phyloP scores from a whole-genome alignment of 2,888 invertebrate genomes.

The Octodonta nipae region DNA sequence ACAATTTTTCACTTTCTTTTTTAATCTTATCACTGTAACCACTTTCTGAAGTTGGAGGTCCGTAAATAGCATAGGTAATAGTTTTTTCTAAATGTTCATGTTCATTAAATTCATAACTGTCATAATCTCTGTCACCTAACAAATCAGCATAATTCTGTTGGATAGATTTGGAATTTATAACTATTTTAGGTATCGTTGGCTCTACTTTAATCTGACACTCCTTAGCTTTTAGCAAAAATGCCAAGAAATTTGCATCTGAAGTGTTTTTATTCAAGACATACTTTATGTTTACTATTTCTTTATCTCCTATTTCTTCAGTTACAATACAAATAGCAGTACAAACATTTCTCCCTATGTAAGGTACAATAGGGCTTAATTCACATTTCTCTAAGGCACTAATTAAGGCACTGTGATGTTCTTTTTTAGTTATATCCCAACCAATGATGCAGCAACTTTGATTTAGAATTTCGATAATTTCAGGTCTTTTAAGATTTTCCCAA shows the following conservation, averaged over 20 bases:
- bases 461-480: neutral
- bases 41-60: slow-evolving; percentile 35
- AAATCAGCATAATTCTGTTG: slow-evolving; percentile 40
- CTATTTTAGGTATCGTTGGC: too few relatives aligned
- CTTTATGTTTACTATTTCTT: too few relatives aligned
- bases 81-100: slow-evolving; percentile 41
- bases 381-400: neutral
- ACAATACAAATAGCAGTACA: neutral
- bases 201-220: too few relatives aligned
- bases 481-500: neutral
- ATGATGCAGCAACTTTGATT: neutral
- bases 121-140: slow-evolving; percentile 42
- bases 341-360: neutral
- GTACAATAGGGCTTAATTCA: neutral
- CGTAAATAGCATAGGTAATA: slow-evolving; percentile 44
- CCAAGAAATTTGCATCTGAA: neutral
- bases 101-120: slow-evolving; percentile 40
- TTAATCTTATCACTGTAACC: slow-evolving; percentile 24
- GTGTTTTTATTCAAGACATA: neutral
- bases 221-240: too few relatives aligned
- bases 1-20: slow-evolving; percentile 20
- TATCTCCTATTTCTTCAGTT: neutral
- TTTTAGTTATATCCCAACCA: slow-evolving; percentile 2
- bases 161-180: neutral
- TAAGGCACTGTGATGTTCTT: slow-evolving; percentile 2